Evolutionary conservation across 2,888 invertebrate genomes (phyloP), one percentile per base, ranked within the genome.

Genomic region (Microchrysa polita): DNA sequence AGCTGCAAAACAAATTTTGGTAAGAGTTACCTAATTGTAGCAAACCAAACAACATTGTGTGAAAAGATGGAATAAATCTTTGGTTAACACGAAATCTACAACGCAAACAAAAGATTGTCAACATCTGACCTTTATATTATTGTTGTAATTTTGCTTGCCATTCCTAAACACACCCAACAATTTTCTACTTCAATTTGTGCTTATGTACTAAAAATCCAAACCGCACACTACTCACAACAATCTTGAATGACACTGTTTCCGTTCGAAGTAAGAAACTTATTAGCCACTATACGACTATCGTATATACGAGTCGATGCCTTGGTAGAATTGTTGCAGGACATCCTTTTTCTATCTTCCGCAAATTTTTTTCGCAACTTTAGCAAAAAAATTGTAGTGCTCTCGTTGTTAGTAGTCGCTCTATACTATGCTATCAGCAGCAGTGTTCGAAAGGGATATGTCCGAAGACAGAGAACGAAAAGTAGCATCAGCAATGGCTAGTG

Each of bases 181-280:
- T n/a, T 48, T 48, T 48, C 48, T 48, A 48, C 48, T 48, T 48
- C 16, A n/a, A 12, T 12, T 48, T 12, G 4, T 48, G 48, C 48
- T 48, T 48, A 48, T 48, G n/a, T n/a, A n/a, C n/a, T 48, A 2
- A 4, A 48, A n/a, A 48, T 48, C 12, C 48, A 48, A 34, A 34
- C 2, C 27, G n/a, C 27, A 34, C 27, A 34, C n/a, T n/a, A n/a
- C 27, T 34, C 27, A 34, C 27, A 34, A 55, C 59, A 59, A 59
- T 59, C 23, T 23, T 59, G 23, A 59, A 59, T n/a, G 59, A 59
- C 59, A 59, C 59, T 59, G 59, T 59, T 59, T 61, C 42, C 65
- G 44, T 65, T 44, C 40, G 44, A 65, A 20, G 65, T 44, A 65
- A 44, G 44, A 65, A 65, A 65, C 65, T 65, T 65, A 65, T 65